These are phyloP conservation scores for Dryas iulia DNA, from an alignment of 1,140 invertebrate species.

Conservation along the genomic window DNA sequence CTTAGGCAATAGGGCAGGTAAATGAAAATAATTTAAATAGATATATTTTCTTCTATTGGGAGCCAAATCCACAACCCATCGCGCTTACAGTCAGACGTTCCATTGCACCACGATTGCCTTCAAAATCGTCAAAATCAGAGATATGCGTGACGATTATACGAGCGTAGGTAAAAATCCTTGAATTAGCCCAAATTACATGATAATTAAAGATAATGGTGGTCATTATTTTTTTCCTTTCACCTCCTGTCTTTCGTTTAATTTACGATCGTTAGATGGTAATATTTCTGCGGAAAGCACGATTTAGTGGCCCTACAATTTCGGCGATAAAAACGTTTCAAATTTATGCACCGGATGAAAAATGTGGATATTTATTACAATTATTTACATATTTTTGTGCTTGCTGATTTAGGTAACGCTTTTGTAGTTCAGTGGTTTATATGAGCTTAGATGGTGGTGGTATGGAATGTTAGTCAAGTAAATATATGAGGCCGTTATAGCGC, in stretches of 20 bases:
- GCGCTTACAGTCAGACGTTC: too few species aligned
- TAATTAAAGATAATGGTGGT: slow-evolving; percentile 1
- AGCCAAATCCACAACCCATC: too few species aligned
- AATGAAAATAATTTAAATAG: too few species aligned
- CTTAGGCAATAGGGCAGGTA: too few species aligned
- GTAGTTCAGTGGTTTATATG: background rate
- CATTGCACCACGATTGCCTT: too few species aligned
- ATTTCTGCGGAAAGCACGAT: background rate
- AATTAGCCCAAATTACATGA: background rate
- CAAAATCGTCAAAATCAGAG: too few species aligned
- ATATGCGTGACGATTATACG: too few species aligned
- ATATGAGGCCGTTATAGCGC: too few species aligned
- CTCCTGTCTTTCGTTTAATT: background rate
- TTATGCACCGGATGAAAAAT: background rate
- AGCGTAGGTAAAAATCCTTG: background rate
- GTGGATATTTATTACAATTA: background rate
- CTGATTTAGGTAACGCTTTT: background rate
- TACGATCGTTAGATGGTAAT: slow-evolving; percentile 4
- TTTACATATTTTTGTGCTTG: background rate
- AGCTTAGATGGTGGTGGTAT: too few species aligned
- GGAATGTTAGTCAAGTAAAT: too few species aligned
- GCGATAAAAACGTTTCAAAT: background rate
- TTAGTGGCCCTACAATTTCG: background rate
- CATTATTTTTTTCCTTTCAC: background rate
- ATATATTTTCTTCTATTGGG: too few species aligned